Evolutionary conservation across 2,797 vertebrate genomes (phyloP), one percentile per base, ranked within the genome.

Genomic region (Lophotriccus pileatus): DNA sequence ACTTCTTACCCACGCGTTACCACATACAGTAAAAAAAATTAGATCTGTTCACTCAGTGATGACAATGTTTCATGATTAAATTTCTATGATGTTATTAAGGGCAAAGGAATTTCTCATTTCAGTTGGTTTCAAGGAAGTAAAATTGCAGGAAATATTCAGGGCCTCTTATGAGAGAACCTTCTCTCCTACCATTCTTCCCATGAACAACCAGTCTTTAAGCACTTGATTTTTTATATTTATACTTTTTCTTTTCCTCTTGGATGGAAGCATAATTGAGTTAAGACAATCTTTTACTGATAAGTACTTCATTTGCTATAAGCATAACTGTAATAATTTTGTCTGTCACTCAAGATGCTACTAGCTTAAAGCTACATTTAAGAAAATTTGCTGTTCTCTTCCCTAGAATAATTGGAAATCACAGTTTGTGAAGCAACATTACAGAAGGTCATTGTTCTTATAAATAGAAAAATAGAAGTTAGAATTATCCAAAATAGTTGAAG

Each of bases 281-380:
- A 93, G 95, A 82, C 53, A 86, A 49, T 90, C 34, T 90, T 94
- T 87, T 63, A 66, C 72, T 92, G 67, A 87, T 82, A 52, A 90
- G 39, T 78, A 47, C 62, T 94, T 94, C 8, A 83, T 94, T 96
- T 94, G 59, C 56, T 94, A 25, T 70, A 89, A 67, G 30, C 27
- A 24, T 72, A 85, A 77, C 52, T 74, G n/a, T 44, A 56, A 30
- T 85, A 52, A 94, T 95, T 96, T 90, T 92, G n/a, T 84, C 84
- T 95, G 73, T 90, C 80, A 82, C 24, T 93, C 63, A 93, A 64
- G 28, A 67, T 70, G 39, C 60, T 92, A 14, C 80, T 89, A 68
- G 63, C 47, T 86, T 90, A 80, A 91, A 81, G 9, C 43, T 64
- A 23, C 20, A 21, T 83, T 70, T 49, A 39, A 55, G 68, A 91